Conservation (phyloP, 2,113 vertebrate species). For the Panthera uncia region DNA sequence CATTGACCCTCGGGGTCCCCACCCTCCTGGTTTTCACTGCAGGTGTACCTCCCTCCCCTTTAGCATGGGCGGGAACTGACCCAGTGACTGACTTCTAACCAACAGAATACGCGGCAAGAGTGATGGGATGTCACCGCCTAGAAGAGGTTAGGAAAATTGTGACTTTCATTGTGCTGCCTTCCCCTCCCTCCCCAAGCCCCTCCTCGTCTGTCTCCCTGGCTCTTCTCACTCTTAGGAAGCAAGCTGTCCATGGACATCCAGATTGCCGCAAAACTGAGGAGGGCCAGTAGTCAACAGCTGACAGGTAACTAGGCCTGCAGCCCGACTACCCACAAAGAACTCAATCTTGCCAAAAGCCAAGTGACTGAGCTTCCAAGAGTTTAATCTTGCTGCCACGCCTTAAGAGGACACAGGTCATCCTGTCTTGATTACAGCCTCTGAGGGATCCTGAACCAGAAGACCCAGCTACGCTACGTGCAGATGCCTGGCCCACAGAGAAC, state of each 20-base stretch:
- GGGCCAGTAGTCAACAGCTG: not conserved
- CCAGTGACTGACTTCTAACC: not conserved
- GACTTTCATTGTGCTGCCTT: not conserved
- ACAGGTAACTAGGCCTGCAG: not conserved
- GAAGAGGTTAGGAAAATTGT: not conserved
- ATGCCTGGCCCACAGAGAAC: not conserved
- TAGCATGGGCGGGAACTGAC: rapidly evolving
- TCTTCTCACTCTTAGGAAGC: not conserved
- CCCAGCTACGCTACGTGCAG: not conserved
- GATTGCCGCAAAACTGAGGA: not conserved
- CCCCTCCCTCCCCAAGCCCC: rapidly evolving
- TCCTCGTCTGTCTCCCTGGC: not conserved
- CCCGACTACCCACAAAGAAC: not conserved
- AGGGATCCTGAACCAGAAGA: not conserved
- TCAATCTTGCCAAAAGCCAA: not conserved
- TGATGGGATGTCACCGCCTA: not conserved
- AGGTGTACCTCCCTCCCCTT: not conserved
- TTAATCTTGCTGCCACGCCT: not conserved
- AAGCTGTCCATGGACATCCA: not conserved
- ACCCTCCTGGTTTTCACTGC: not conserved
- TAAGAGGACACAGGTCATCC: not conserved
- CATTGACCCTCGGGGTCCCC: not conserved
- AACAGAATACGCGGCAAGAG: not conserved
- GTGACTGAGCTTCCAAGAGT: not conserved
- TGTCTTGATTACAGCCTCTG: not conserved